phyloP scores from a whole-genome alignment of 2,888 invertebrate genomes.

The Eutolmus rufibarbis region DNA sequence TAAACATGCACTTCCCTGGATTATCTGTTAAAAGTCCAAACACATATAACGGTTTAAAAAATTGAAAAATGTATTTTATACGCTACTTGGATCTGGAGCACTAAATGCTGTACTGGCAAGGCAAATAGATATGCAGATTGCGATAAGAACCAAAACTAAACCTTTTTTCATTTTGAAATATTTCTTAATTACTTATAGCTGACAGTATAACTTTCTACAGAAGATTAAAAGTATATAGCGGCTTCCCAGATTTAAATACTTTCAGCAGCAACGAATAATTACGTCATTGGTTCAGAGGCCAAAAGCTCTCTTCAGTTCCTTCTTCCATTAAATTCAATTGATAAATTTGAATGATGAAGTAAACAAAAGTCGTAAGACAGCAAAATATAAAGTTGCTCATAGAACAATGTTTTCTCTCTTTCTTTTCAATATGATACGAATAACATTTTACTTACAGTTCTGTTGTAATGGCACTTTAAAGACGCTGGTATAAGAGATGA shows the following conservation, averaged over 20 bases:
- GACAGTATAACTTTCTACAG: not conserved
- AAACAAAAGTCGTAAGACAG: not conserved
- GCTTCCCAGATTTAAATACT: not conserved
- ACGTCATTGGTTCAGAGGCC: not conserved
- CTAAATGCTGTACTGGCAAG: not conserved
- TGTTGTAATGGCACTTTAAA: no score
- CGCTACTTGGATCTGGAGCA: not conserved
- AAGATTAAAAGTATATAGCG: not conserved
- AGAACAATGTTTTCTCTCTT: not conserved
- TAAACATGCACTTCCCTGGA: slow-evolving; percentile 2
- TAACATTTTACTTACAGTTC: no score
- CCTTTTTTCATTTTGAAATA: not conserved
- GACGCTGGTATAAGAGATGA: no score
- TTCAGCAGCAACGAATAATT: not conserved
- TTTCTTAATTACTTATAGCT: not conserved
- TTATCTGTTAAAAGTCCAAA: not conserved
- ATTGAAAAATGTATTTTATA: not conserved
- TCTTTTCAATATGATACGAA: not conserved
- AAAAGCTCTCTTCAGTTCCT: not conserved
- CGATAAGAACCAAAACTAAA: not conserved
- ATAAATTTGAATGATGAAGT: not conserved
- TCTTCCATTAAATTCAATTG: not conserved
- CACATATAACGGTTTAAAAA: not conserved
- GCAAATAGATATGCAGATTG: not conserved
- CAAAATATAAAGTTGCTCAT: not conserved